phyloP scores from a whole-genome alignment of 2,797 vertebrate genomes.

The Lagocephalus sceleratus region DNA sequence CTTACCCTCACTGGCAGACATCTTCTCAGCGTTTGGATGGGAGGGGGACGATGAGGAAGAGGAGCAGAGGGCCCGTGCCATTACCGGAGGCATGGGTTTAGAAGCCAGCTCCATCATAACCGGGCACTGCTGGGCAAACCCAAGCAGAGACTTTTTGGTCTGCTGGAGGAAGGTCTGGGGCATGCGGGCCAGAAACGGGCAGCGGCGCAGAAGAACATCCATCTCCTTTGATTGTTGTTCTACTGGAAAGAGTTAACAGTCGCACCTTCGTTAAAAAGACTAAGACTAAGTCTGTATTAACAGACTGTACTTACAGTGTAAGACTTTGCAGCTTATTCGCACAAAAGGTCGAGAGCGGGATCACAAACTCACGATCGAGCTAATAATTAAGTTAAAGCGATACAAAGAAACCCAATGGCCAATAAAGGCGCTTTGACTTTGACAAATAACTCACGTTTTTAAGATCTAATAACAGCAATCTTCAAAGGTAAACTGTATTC shows the following conservation, averaged over 20 bases:
- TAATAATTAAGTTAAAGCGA: too few relatives aligned
- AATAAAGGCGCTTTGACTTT: too few relatives aligned
- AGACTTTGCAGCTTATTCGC: too few relatives aligned
- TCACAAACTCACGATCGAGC: too few relatives aligned
- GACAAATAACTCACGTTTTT: too few relatives aligned
- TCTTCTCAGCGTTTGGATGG: slow-evolving; percentile 76
- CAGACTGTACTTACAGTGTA: too few relatives aligned
- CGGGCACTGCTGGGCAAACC: slow-evolving; percentile 91
- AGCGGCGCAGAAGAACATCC: slow-evolving; percentile 91
- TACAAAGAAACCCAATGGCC: too few relatives aligned
- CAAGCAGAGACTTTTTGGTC: slow-evolving; percentile 84
- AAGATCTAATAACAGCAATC: too few relatives aligned
- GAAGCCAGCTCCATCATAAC: slow-evolving; percentile 92
- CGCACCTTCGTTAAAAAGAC: too few relatives aligned
- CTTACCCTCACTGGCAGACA: slow-evolving; percentile 75
- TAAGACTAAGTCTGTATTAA: too few relatives aligned
- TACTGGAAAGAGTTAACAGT: slow-evolving; percentile 11
- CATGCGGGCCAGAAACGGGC: slow-evolving; percentile 90
- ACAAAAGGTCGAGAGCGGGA: too few relatives aligned
- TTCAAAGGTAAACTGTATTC: too few relatives aligned
- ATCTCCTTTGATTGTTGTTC: slow-evolving; percentile 64
- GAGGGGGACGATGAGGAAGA: slow-evolving; percentile 73
- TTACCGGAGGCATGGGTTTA: slow-evolving; percentile 74
- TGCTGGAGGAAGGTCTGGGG: slow-evolving; percentile 93
- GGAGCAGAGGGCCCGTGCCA: slow-evolving; percentile 78